phyloP scores from a whole-genome alignment of 2,888 invertebrate genomes.

The Hydraecia micacea region DNA sequence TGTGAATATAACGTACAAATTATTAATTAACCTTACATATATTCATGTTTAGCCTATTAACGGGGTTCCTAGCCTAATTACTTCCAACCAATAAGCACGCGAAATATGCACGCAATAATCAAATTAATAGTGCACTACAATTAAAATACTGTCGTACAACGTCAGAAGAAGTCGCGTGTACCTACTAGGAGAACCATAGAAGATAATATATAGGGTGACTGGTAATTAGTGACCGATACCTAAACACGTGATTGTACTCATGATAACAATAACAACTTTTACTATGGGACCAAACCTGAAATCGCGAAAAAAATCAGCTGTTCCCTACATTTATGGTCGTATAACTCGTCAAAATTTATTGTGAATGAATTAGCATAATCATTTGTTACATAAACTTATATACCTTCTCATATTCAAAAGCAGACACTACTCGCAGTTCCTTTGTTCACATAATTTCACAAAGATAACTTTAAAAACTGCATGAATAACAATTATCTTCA shows the following conservation, averaged over 20 bases:
- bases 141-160: constrained; percentile 28
- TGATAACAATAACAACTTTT: too few relatives aligned
- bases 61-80: constrained; percentile 45
- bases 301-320: too few relatives aligned
- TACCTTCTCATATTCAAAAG: background rate
- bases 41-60: constrained; percentile 39
- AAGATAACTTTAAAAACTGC: constrained; percentile 23
- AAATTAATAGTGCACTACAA: constrained; percentile 32
- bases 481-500: constrained; percentile 12
- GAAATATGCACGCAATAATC: constrained; percentile 41
- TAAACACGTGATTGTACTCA: too few relatives aligned
- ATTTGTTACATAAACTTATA: constrained; percentile 3
- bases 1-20: constrained; percentile 19
- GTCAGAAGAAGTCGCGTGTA: constrained; percentile 42
- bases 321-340: too few relatives aligned
- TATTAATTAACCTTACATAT: constrained; percentile 8
- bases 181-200: constrained; percentile 24
- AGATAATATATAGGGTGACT: too few relatives aligned
- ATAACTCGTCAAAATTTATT: too few relatives aligned
- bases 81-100: constrained; percentile 51
- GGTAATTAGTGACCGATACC: too few relatives aligned
- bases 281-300: too few relatives aligned
- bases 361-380: background rate
- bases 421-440: background rate
- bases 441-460: constrained; percentile 19